Percentiles rank a stretch among this genome's conserved stretches.
Evolutionary conservation across 35 echinoderm and acorn worm species (phyloP).

Genomic region (Lytechinus pictus): DNA sequence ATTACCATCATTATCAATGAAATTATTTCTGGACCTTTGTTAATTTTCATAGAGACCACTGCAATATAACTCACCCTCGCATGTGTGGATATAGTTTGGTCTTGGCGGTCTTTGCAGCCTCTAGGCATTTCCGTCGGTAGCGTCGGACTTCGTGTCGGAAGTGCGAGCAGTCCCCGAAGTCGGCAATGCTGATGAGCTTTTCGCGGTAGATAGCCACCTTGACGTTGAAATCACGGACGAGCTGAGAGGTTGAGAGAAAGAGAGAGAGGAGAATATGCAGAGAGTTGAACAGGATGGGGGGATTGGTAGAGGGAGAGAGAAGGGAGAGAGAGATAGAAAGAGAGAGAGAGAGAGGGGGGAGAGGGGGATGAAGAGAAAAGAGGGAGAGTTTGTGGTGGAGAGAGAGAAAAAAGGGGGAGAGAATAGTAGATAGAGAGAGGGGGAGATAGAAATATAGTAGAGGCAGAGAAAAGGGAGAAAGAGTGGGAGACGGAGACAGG

Average conservation of each 20-base stretch:
- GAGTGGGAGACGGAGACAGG: too few species aligned
- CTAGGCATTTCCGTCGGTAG: conserved; percentile 64
- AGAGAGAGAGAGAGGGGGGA: neutral
- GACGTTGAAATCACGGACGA: conserved; percentile 70
- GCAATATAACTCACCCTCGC: conserved; percentile 55
- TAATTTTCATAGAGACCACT: too few species aligned
- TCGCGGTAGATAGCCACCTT: conserved; percentile 70
- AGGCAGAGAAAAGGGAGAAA: too few species aligned
- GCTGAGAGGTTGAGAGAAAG: conserved; percentile 27
- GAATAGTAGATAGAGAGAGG: neutral
- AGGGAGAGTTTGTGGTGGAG: neutral
- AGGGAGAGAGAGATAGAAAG: neutral
- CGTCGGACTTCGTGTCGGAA: conserved; percentile 68
- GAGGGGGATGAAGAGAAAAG: neutral
- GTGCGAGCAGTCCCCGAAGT: conserved; percentile 54
- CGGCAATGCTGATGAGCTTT: conserved; percentile 71
- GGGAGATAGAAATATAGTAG: too few species aligned
- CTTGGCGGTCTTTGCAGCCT: conserved; percentile 70
- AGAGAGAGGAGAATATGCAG: neutral
- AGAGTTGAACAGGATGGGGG: neutral
- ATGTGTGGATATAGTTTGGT: conserved; percentile 69
- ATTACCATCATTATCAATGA: too few species aligned
- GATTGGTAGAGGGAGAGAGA: neutral
- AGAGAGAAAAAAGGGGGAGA: neutral
- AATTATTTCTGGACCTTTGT: too few species aligned